phyloP scores from a whole-genome alignment of 2,888 invertebrate genomes.

The Drosophila siamana region DNA sequence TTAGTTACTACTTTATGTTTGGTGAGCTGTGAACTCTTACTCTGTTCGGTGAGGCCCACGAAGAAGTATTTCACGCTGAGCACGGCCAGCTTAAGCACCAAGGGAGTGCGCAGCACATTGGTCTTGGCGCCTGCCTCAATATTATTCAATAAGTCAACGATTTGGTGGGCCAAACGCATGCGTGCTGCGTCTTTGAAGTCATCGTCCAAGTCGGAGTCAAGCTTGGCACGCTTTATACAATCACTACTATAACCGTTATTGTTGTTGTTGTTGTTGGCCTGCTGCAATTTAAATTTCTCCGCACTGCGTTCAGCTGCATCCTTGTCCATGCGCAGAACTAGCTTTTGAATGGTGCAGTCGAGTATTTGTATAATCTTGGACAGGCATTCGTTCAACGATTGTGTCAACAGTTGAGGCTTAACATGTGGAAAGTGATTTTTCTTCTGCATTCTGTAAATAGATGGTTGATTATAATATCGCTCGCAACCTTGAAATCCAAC shows the following conservation, averaged over 20 bases:
- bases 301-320: constrained; percentile 57
- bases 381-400: constrained; percentile 82
- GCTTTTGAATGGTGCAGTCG: constrained; percentile 80
- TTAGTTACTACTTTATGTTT: neutral
- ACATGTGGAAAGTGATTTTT: constrained; percentile 73
- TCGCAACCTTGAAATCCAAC: no score
- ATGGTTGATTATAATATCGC: neutral
- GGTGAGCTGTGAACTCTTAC: constrained; percentile 83
- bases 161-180: constrained; percentile 85
- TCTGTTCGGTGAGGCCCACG: constrained; percentile 89
- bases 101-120: constrained; percentile 87
- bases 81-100: constrained; percentile 88
- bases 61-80: constrained; percentile 92
- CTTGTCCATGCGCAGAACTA: constrained; percentile 76
- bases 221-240: constrained; percentile 49
- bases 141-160: constrained; percentile 88
- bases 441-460: constrained; percentile 80
- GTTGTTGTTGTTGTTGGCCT: constrained; percentile 64
- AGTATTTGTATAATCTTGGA: constrained; percentile 83
- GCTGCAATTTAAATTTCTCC: constrained; percentile 52
- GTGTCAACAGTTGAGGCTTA: constrained; percentile 74
- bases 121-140: constrained; percentile 88
- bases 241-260: constrained; percentile 41
- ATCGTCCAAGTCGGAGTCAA: constrained; percentile 32
- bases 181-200: constrained; percentile 57